These are phyloP conservation scores for Nerophis ophidion DNA, from an alignment of 2,113 vertebrate genomes.

Conservation along the genomic window DNA sequence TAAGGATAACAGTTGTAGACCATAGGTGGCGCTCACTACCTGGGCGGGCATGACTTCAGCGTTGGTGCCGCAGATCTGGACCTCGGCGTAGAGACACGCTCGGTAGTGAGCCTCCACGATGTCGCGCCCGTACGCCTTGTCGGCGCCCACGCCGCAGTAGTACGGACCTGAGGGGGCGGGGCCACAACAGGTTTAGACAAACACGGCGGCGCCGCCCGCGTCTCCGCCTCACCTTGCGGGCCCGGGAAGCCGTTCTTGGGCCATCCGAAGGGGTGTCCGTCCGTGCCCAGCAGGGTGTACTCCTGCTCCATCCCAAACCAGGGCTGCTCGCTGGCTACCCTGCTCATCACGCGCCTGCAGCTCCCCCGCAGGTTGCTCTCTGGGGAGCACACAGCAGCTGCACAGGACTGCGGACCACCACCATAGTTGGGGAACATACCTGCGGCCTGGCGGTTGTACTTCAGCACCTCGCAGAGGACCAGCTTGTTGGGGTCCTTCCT, in stretches of 20 bases:
- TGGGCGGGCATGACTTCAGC: constrained; percentile 97
- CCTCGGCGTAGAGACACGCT: constrained; percentile 87
- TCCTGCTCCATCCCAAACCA: constrained; percentile 99
- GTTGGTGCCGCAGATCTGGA: constrained; percentile 90
- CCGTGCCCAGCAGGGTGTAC: constrained; percentile 85
- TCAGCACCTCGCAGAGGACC: constrained; percentile 88
- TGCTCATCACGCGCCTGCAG: constrained; percentile 86
- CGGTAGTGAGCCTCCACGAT: constrained; percentile 91
- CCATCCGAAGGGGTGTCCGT: constrained; percentile 93
- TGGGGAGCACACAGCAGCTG: constrained; percentile 30
- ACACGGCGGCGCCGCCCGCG: background rate
- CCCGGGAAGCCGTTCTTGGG: constrained; percentile 93
- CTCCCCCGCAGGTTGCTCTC: constrained; percentile 83
- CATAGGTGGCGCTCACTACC: constrained; percentile 62
- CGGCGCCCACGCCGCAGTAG: constrained; percentile 91
- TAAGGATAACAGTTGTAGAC: too few species aligned
- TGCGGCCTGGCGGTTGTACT: constrained; percentile 85
- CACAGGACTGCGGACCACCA: too few species aligned
- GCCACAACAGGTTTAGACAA: too few species aligned
- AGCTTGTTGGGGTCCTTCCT: constrained; percentile 90
- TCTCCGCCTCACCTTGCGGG: constrained; percentile 80
- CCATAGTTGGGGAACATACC: constrained; percentile 25
- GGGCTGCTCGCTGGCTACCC: constrained; percentile 79
- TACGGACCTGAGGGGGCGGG: constrained; percentile 78
- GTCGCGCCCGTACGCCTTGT: constrained; percentile 91